Conservation (phyloP, 1,140 invertebrate genomes). For the Heliothis virescens region DNA sequence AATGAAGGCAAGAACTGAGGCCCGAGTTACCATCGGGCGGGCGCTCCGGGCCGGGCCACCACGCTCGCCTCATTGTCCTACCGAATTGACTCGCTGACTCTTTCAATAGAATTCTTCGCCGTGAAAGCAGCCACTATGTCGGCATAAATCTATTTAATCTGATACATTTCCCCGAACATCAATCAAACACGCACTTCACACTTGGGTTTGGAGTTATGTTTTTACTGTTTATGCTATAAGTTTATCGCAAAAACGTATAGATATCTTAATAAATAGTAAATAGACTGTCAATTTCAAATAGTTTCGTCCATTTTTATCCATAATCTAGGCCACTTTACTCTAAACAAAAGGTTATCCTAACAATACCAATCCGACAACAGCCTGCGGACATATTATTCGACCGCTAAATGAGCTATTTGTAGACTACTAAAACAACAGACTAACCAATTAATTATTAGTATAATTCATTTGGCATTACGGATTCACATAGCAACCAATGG, state of each 20-base stretch:
- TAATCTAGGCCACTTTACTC: no score
- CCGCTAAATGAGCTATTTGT: constrained; percentile 12
- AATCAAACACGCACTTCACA: constrained; percentile 67
- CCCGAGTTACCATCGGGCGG: neutral
- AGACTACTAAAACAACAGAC: neutral
- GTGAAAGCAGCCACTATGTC: constrained; percentile 72
- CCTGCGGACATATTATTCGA: constrained; percentile 5
- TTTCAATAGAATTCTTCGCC: constrained; percentile 69
- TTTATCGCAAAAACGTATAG: no score
- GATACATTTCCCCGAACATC: constrained; percentile 76
- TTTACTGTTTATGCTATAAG: neutral
- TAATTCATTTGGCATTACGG: constrained; percentile 44
- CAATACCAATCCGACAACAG: neutral
- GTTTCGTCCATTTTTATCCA: no score
- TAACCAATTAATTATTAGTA: constrained; percentile 34
- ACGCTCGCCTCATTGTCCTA: constrained; percentile 72
- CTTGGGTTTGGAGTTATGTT: constrained; percentile 43
- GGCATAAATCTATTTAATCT: constrained; percentile 77
- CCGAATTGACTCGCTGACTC: constrained; percentile 73
- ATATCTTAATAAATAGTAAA: no score
- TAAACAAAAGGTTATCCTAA: neutral
- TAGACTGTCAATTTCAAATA: no score
- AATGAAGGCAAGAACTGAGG: constrained; percentile 48
- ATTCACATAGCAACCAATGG: constrained; percentile 55
- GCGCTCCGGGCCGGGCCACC: constrained; percentile 58